Base-by-base conservation (phyloP, 2,797 vertebrate species). In the Bradypodion pumilum region DNA sequence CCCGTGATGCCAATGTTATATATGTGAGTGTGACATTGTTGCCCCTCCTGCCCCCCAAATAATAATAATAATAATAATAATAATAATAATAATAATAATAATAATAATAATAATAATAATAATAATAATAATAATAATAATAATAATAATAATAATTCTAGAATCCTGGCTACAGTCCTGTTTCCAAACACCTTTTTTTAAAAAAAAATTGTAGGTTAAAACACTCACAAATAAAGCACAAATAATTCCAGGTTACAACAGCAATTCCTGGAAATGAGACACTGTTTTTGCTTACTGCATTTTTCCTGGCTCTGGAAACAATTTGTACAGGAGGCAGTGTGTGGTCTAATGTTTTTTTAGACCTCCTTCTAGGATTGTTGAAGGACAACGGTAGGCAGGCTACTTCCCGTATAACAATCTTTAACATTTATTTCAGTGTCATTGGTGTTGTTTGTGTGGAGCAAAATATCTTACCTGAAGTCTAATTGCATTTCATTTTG, bases 401-500 rank as follows among this genome's bases (percentile, higher is more conserved):
- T 52, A 23, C 5, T 32, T 9, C 82, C 15, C 68, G 1, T n/a
- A 0, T 0, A 1, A 76, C 37, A 74, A 29, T 66, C 59, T 23
- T 59, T 2, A 23, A 8, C 66, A 25, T 82, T 80, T 7, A 1
- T 59, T 81, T 80, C 65, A 9, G 65, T 75, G 80, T 63, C 87
- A 0, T 0, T 81, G 29, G 40, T 37, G 0, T 35, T 84, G 52
- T 82, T 88, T 89, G 79, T 77, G 2, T 89, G 89, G 85, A 91
- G 92, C 92, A 92, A 94, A 89, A 59, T 80, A 84, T 65, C 68
- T 74, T 88, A 85, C 88, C 90, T 78, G 80, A 90, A 90, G 32
- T 46, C 70, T 85, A 94, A 95, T 81, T 87, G 89, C 87, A 65
- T 80, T 83, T 91, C 91, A 91, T 91, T 92, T 92, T 94, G 91